Percentiles rank a stretch among this genome's conserved stretches.
These are phyloP conservation scores for Fukomys damarensis DNA, from an alignment of 2,113 vertebrate species.

Conservation along the genomic window DNA sequence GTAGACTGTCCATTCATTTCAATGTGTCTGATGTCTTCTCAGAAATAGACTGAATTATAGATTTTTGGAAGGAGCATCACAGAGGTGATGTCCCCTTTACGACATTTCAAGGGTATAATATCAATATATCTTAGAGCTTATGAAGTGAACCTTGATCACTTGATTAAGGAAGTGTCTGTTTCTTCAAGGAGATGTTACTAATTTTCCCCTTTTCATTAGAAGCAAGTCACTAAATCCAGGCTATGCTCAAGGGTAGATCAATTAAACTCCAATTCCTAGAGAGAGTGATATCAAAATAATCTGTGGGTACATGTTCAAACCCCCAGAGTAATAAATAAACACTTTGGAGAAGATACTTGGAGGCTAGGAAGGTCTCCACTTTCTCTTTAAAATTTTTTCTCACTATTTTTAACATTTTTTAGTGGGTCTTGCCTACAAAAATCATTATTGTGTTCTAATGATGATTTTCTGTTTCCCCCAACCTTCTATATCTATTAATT, in stretches of 20 bases:
- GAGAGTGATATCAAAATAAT: background rate
- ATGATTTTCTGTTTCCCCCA: background rate
- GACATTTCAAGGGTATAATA: background rate
- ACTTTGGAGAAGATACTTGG: background rate
- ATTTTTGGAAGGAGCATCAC: background rate
- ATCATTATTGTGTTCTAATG: background rate
- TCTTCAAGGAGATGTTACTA: conserved; percentile 1
- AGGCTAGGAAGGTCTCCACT: background rate
- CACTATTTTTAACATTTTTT: background rate
- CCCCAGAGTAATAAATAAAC: background rate
- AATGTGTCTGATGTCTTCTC: background rate
- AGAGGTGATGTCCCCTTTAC: background rate
- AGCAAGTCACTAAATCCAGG: background rate
- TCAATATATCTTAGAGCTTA: background rate
- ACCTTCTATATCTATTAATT: background rate
- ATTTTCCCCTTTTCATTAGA: conserved; percentile 32
- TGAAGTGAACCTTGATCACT: background rate
- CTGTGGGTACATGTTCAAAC: conserved; percentile 11
- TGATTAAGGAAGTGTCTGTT: background rate
- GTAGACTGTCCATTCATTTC: background rate
- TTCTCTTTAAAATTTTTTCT: background rate
- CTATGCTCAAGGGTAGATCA: background rate
- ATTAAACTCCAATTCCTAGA: background rate
- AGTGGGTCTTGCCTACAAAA: background rate
- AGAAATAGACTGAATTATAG: background rate